These are phyloP conservation scores for Bombyx mandarina DNA, from an alignment of 1,140 invertebrate species.

Conservation along the genomic window DNA sequence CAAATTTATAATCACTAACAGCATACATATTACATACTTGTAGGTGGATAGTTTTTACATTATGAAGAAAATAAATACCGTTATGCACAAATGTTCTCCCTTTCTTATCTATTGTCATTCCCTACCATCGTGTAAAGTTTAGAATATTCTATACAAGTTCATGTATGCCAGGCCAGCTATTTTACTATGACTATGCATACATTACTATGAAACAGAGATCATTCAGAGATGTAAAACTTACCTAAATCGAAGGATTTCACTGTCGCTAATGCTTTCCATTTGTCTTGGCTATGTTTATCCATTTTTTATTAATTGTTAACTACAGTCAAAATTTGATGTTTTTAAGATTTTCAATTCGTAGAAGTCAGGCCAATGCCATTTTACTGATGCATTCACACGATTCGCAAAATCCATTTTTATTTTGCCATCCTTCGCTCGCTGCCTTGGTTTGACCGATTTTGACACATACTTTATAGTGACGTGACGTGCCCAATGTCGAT, in stretches of 20 bases:
- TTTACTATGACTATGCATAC: background rate
- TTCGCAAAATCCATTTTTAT: background rate
- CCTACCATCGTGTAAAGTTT: too few species aligned
- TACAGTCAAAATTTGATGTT: background rate
- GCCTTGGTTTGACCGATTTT: background rate
- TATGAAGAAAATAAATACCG: background rate
- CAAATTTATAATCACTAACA: too few species aligned
- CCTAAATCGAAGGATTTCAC: slow-evolving; percentile 58
- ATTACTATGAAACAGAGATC: background rate
- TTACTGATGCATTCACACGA: background rate
- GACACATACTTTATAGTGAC: too few species aligned
- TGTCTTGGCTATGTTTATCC: slow-evolving; percentile 37
- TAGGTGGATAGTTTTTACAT: too few species aligned
- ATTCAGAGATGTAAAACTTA: slow-evolving; percentile 11
- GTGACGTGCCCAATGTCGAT: too few species aligned
- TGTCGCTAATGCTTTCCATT: slow-evolving; percentile 54
- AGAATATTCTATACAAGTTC: too few species aligned
- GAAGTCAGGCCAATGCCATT: too few species aligned
- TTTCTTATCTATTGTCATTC: too few species aligned
- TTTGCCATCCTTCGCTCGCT: too few species aligned
- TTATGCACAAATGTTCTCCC: background rate
- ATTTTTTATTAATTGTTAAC: slow-evolving; percentile 15
- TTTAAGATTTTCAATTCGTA: background rate
- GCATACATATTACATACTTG: too few species aligned
- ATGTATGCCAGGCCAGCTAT: background rate